Conservation (phyloP, 2,113 vertebrate genomes). For the Litocranius walleri region DNA sequence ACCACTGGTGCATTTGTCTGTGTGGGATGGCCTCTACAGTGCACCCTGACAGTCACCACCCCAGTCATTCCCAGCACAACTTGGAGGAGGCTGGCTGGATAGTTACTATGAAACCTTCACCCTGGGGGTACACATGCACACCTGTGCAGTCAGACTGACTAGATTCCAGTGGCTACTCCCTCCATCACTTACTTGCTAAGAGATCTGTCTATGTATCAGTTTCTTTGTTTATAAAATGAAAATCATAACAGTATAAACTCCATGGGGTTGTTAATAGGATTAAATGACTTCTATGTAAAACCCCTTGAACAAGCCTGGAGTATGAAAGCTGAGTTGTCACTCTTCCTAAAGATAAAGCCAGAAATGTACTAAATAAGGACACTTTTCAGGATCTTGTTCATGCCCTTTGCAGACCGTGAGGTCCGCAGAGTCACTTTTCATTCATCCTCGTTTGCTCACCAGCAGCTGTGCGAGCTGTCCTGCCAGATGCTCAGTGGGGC, state of each 20-base stretch:
- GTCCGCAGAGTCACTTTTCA: background rate
- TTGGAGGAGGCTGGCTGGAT: background rate
- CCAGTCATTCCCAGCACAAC: background rate
- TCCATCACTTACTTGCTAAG: background rate
- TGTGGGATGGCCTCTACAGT: background rate
- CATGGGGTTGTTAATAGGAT: background rate
- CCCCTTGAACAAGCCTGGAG: background rate
- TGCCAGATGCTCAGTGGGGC: background rate
- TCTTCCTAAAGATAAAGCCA: background rate
- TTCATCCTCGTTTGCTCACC: background rate
- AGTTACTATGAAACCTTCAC: background rate
- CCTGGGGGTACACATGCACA: background rate
- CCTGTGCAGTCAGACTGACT: fast-evolving
- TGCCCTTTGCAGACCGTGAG: background rate
- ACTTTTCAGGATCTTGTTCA: background rate
- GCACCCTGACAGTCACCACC: background rate
- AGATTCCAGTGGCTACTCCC: background rate
- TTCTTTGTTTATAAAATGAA: background rate
- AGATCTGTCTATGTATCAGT: background rate
- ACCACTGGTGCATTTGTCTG: background rate
- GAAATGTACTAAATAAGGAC: background rate
- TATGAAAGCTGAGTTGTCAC: background rate
- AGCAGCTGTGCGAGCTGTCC: background rate
- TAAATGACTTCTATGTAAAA: background rate
- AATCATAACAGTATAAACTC: background rate